These are phyloP conservation scores for Phocoena phocoena DNA, from an alignment of 2,113 vertebrate species.

Conservation along the genomic window DNA sequence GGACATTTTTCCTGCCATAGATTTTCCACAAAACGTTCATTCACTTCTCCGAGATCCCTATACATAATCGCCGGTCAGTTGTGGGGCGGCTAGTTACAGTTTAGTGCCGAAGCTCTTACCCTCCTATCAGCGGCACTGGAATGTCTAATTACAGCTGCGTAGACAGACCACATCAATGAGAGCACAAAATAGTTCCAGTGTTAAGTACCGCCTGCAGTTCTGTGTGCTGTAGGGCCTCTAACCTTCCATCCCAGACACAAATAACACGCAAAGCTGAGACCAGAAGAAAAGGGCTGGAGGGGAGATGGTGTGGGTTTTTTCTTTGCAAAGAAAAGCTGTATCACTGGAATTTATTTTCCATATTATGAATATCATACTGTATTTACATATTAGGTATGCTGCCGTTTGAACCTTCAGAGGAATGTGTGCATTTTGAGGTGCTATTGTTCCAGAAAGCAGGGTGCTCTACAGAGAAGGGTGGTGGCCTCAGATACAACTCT, in stretches of 20 bases:
- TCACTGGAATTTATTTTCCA: neutral
- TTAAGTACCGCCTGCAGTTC: no score
- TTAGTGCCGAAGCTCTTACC: neutral
- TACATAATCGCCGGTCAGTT: neutral
- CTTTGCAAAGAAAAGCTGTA: neutral
- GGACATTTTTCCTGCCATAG: neutral
- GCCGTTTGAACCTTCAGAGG: neutral
- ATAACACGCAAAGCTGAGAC: no score
- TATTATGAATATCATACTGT: rapidly evolving
- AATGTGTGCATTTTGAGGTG: neutral
- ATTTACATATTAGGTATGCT: neutral
- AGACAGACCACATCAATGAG: neutral
- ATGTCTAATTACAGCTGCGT: neutral
- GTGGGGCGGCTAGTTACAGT: neutral
- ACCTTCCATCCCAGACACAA: neutral
- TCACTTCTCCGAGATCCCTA: neutral
- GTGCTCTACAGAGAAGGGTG: neutral
- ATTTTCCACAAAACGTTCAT: neutral
- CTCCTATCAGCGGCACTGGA: neutral
- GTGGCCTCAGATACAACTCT: neutral
- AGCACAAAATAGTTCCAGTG: rapidly evolving
- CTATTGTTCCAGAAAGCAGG: neutral
- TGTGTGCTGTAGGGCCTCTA: rapidly evolving
- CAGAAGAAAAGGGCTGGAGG: neutral
- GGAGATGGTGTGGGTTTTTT: no score